Conservation (phyloP, 2,113 vertebrate species). For the Neodon shergylaensis region DNA sequence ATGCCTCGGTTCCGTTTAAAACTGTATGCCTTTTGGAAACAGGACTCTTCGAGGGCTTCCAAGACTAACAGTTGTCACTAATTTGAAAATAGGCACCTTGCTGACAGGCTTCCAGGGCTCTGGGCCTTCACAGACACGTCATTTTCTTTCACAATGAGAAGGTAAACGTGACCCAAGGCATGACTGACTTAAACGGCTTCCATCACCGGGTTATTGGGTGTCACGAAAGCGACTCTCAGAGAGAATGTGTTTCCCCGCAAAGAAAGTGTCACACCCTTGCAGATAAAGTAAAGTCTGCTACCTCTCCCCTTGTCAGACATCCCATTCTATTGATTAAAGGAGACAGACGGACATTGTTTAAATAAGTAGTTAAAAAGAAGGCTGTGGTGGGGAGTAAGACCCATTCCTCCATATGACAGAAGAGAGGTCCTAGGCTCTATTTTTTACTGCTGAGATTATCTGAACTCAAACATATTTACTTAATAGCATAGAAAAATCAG, state of each 20-base stretch:
- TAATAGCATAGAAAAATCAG: conserved; percentile 42
- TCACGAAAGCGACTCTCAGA: not conserved
- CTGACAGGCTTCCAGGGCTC: not conserved
- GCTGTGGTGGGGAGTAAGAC: not conserved
- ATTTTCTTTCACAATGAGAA: not conserved
- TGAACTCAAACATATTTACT: conserved; percentile 46
- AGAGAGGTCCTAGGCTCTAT: conserved; percentile 46
- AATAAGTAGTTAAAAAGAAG: conserved; percentile 10
- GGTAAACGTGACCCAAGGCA: not conserved
- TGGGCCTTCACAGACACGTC: not conserved
- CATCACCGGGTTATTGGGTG: not conserved
- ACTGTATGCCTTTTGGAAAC: not conserved
- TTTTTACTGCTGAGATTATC: conserved; percentile 20
- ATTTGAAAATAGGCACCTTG: not conserved
- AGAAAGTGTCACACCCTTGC: conserved; percentile 35
- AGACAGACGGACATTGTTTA: not conserved
- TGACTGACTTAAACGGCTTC: not conserved
- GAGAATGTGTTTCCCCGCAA: conserved; percentile 25
- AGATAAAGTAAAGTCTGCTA: conserved; percentile 27
- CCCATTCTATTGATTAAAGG: not conserved
- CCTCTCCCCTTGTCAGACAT: not conserved
- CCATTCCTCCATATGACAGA: not conserved
- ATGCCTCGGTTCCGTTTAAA: not conserved
- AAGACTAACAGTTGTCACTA: not conserved
- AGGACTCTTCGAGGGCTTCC: not conserved